Evolutionary conservation across 2,888 invertebrate genomes (phyloP).

Genomic region (Chymomyza caudatula): DNA sequence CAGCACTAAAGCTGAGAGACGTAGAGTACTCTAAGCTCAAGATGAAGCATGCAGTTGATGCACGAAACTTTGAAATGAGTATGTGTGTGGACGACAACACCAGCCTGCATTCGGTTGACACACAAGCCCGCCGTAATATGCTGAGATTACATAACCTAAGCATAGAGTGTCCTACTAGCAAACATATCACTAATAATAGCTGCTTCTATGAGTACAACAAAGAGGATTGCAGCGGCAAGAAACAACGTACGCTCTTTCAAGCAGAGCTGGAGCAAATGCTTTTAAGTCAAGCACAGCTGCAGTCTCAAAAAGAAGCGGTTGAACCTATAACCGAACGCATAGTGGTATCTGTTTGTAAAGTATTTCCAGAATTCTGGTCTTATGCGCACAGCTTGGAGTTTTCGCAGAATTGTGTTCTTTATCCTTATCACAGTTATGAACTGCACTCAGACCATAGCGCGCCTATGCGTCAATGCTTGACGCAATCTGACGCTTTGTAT

Average conservation of each 20-base stretch:
- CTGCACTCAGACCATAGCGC: constrained; percentile 37
- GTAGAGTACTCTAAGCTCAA: constrained; percentile 67
- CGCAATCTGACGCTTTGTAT: constrained; percentile 56
- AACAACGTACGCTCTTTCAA: constrained; percentile 65
- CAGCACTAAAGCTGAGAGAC: constrained; percentile 64
- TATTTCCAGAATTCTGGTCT: constrained; percentile 71
- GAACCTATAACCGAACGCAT: constrained; percentile 15
- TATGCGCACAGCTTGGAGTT: constrained; percentile 70
- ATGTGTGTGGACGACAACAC: constrained; percentile 30
- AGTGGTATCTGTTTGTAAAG: constrained; percentile 56
- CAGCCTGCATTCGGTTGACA: neutral
- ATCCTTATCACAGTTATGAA: constrained; percentile 62
- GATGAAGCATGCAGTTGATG: constrained; percentile 61
- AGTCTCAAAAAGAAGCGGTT: constrained; percentile 25
- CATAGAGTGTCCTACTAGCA: constrained; percentile 18
- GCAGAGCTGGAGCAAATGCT: constrained; percentile 67
- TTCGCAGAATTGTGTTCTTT: constrained; percentile 61
- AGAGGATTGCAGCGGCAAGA: constrained; percentile 41
- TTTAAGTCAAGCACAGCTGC: constrained; percentile 61
- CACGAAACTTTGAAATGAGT: constrained; percentile 43
- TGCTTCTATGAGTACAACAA: constrained; percentile 48
- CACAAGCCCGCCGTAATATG: constrained; percentile 27
- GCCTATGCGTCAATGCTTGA: constrained; percentile 29
- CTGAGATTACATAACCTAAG: constrained; percentile 52
- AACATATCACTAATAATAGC: neutral